phyloP scores from a whole-genome alignment of 2,113 vertebrate species.

The Saguinus imperator region DNA sequence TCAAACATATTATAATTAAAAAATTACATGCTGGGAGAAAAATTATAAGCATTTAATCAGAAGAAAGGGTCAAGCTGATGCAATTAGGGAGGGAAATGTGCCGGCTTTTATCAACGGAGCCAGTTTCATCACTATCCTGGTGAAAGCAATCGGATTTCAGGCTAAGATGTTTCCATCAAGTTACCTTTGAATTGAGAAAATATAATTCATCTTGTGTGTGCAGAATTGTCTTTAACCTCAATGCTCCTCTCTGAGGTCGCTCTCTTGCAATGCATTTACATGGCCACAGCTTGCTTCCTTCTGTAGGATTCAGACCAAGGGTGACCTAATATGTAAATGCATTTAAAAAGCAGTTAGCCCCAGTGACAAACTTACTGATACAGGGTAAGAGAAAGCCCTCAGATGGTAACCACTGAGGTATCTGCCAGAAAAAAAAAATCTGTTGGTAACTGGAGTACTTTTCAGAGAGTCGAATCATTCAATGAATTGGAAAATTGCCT shows the following conservation, averaged over 20 bases:
- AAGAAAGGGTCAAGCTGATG: conserved; percentile 75
- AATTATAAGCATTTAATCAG: conserved; percentile 59
- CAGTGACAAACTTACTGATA: not conserved
- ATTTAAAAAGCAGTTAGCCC: conserved; percentile 56
- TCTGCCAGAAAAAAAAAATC: conserved; percentile 66
- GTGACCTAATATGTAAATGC: conserved; percentile 36
- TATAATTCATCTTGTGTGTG: conserved; percentile 30
- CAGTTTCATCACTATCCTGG: not conserved
- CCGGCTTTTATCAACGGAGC: conserved; percentile 64
- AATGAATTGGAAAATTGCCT: conserved; percentile 79
- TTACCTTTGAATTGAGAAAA: not conserved
- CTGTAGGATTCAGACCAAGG: not conserved
- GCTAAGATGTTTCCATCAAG: not conserved
- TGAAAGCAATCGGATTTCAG: conserved; percentile 25
- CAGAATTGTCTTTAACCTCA: conserved; percentile 44
- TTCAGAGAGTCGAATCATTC: conserved; percentile 76
- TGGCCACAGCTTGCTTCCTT: not conserved
- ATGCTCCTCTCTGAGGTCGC: conserved; percentile 8
- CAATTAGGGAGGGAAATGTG: conserved; percentile 44
- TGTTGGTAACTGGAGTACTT: conserved; percentile 56
- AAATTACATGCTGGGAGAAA: conserved; percentile 70
- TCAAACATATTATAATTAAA: conserved; percentile 76
- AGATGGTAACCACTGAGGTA: conserved; percentile 1
- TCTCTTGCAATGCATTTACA: not conserved
- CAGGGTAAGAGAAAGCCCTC: conserved; percentile 36